A percentile compares a stretch with the other conserved stretches of the same genome.
phyloP scores from a whole-genome alignment of 2,888 invertebrate genomes.

The Melipona bicolor region DNA sequence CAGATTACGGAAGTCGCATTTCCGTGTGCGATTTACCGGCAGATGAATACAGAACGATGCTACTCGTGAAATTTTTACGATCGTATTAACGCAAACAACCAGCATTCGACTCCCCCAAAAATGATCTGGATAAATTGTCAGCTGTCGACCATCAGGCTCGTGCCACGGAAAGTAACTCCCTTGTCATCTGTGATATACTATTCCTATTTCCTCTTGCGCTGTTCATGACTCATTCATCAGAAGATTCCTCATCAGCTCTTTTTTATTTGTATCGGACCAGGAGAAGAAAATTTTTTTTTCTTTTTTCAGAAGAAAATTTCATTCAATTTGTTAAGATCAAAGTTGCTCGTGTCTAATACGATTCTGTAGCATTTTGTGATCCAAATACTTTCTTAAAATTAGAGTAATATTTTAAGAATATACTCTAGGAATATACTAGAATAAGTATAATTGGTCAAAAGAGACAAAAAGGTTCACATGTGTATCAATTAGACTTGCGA shows the following conservation, averaged over 20 bases:
- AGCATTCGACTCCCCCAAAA: slow-evolving; percentile 28
- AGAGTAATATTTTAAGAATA: no score
- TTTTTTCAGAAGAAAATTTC: background rate
- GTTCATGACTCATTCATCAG: background rate
- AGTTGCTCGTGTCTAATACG: no score
- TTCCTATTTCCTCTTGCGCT: background rate
- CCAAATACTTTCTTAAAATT: no score
- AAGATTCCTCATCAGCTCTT: background rate
- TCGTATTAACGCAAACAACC: slow-evolving; percentile 22
- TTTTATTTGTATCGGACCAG: background rate
- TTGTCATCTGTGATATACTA: background rate
- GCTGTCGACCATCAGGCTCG: slow-evolving; percentile 33
- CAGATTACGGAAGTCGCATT: no score
- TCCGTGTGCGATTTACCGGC: background rate
- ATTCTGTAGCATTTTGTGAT: no score
- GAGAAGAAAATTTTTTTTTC: background rate
- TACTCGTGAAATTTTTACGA: slow-evolving; percentile 45
- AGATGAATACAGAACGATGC: background rate
- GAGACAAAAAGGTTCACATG: no score
- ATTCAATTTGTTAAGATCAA: background rate
- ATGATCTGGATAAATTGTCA: slow-evolving; percentile 54
- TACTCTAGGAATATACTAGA: no score
- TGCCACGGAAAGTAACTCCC: background rate
- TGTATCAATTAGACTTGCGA: no score
- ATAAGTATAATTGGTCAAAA: no score